Percentiles rank a stretch among this genome's conserved stretches.
Conservation (phyloP, 2,888 invertebrate genomes). For the Ennomos fuscantarius region DNA sequence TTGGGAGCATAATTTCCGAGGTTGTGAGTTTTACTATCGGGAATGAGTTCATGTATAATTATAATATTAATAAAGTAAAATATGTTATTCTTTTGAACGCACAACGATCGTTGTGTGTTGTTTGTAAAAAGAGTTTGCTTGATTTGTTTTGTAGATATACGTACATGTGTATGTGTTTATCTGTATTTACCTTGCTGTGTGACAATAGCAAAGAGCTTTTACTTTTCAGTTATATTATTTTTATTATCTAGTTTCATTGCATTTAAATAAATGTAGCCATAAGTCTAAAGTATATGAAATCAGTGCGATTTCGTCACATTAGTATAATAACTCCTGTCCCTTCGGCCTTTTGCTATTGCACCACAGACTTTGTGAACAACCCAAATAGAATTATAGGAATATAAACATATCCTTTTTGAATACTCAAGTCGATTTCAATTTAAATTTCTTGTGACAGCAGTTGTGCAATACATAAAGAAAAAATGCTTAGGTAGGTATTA, state of each 20-base stretch:
- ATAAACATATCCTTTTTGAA: conserved; percentile 82
- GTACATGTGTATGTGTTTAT: conserved; percentile 74
- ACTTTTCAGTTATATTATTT: conserved; percentile 54
- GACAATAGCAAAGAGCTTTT: conserved; percentile 75
- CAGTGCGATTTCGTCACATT: conserved; percentile 61
- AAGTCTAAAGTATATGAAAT: conserved; percentile 62
- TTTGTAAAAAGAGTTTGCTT: conserved; percentile 79
- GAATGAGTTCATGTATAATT: conserved; percentile 73
- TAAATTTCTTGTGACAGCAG: conserved; percentile 75
- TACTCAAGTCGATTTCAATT: conserved; percentile 80
- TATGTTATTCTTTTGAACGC: conserved; percentile 72
- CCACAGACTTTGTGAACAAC: conserved; percentile 70
- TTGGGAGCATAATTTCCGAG: conserved; percentile 85
- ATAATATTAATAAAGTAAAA: conserved; percentile 55
- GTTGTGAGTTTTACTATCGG: conserved; percentile 82
- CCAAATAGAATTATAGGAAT: conserved; percentile 75
- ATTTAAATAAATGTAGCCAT: conserved; percentile 77
- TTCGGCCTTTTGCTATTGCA: conserved; percentile 73
- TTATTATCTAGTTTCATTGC: conserved; percentile 72
- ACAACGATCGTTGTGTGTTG: conserved; percentile 76
- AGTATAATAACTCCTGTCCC: conserved; percentile 51
- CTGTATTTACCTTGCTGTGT: conserved; percentile 72
- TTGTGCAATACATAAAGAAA: conserved; percentile 80
- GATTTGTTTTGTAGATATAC: conserved; percentile 77
- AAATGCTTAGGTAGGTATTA: conserved; percentile 82